Conservation (phyloP, 1,140 invertebrate genomes). For the Aporrectodea caliginosa region DNA sequence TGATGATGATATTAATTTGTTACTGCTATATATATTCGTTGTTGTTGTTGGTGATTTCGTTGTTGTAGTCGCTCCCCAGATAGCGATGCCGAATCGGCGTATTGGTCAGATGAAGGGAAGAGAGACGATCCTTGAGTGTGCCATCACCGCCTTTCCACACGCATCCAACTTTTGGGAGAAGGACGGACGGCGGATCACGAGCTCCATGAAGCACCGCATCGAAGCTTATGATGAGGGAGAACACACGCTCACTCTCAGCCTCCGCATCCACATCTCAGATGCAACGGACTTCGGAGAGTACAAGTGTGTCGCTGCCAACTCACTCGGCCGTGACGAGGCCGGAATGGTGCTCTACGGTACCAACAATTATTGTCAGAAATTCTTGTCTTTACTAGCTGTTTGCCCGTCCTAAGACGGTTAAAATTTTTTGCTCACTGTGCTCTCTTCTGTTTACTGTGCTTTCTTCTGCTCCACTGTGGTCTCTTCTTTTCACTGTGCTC, state of each 20-base stretch:
- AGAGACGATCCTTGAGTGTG: conserved; percentile 69
- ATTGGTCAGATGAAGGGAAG: conserved; percentile 41
- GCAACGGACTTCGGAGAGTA: conserved; percentile 79
- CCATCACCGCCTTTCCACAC: conserved; percentile 82
- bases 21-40: too few relatives aligned
- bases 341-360: conserved; percentile 80
- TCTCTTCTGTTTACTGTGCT: too few relatives aligned
- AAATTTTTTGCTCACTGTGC: too few relatives aligned
- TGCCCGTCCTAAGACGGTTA: too few relatives aligned
- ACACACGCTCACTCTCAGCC: conserved; percentile 78
- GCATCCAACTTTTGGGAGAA: conserved; percentile 80
- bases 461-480: too few relatives aligned
- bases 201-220: conserved; percentile 70
- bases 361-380: too few relatives aligned
- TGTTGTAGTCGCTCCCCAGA: conserved; percentile 46
- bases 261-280: conserved; percentile 74
- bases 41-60: too few relatives aligned
- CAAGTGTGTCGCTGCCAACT: conserved; percentile 85
- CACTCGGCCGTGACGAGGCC: conserved; percentile 77
- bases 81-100: conserved; percentile 39
- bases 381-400: too few relatives aligned
- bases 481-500: too few relatives aligned
- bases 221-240: conserved; percentile 68
- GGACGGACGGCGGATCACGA: conserved; percentile 67
- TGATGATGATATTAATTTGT: too few relatives aligned